Evolutionary conservation across 2,888 invertebrate genomes (phyloP).

Genomic region (Augiades crinisus): DNA sequence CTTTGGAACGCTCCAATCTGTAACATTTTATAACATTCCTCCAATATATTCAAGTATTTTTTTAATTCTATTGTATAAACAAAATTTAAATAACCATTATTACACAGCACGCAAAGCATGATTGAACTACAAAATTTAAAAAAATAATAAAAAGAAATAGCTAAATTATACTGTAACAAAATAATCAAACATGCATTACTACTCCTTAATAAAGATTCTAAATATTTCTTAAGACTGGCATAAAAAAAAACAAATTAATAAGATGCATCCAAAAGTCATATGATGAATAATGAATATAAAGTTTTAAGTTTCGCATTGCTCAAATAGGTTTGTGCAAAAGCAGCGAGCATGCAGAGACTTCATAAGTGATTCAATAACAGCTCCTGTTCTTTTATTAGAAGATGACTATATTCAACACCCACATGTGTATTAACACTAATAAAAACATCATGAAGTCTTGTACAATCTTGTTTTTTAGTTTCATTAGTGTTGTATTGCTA

Average conservation of each 20-base stretch:
- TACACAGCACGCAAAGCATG: no score
- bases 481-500: slow-evolving; percentile 13
- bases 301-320: slow-evolving; percentile 6
- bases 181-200: no score
- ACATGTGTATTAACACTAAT: slow-evolving; percentile 41
- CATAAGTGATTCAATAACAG: slow-evolving; percentile 6
- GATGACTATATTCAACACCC: slow-evolving; percentile 60
- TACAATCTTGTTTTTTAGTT: slow-evolving; percentile 27
- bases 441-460: slow-evolving; percentile 36
- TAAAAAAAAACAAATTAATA: not conserved
- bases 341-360: not conserved
- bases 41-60: no score
- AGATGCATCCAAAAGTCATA: not conserved
- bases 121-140: not conserved
- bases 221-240: no score
- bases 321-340: not conserved
- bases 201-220: no score
- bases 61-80: no score
- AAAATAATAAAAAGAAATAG: no score
- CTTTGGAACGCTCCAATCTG: slow-evolving; percentile 90
- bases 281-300: not conserved
- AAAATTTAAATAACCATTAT: not conserved
- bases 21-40: slow-evolving; percentile 42
- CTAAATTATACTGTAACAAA: no score
- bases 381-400: slow-evolving; percentile 53